Evolutionary conservation across 2,113 vertebrate genomes (phyloP), one percentile per base, ranked within the genome.

Genomic region (Globicephala melas): DNA sequence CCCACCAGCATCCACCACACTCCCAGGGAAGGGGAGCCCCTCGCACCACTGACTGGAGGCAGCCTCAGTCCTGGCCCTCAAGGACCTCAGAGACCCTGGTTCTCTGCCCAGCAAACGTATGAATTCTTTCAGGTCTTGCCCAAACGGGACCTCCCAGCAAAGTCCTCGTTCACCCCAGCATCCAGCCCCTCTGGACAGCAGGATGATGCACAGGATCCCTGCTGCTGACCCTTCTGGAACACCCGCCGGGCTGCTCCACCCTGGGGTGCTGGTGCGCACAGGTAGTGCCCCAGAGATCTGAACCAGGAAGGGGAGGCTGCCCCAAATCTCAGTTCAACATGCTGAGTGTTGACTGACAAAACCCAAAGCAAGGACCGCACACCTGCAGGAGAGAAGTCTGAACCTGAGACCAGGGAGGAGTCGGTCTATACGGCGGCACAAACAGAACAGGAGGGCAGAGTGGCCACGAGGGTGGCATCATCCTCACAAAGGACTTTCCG

Each of bases 221-320:
- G 44, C n/a, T 3, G 53, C 12, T 11, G 31, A 23, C 53, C 41
- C 62, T 23, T 23, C 89, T 25, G 47, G 12, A 20, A 26, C 4
- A 1, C 53, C 31, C 2, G 0, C 28, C 6, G 0, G 23, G 31
- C 23, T 1, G 7, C 58, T 68, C 68, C 15, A 1, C 20, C 36
- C 67, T 33, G 5, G 6, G 70, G 28, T 33, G 38, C 71, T n/a
- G 0, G 6, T 13, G 7, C 38, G 11, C 71, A 47, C 7, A 17
- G n/a, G n/a, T 4, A 25, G 74, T 1, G 0, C 44, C 73, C 73
- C 31, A 31, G n/a, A 63, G 55, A 17, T 15, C 74, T 28, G 55
- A 92, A 18, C 55, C 38, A 14, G 28, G 23, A 15, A 11, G 44
- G 36, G 21, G 36, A 47, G 44, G 15, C 65, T 17, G 0, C 89